Evolutionary conservation across 2,888 invertebrate genomes (phyloP).

Genomic region (Nezara viridula): DNA sequence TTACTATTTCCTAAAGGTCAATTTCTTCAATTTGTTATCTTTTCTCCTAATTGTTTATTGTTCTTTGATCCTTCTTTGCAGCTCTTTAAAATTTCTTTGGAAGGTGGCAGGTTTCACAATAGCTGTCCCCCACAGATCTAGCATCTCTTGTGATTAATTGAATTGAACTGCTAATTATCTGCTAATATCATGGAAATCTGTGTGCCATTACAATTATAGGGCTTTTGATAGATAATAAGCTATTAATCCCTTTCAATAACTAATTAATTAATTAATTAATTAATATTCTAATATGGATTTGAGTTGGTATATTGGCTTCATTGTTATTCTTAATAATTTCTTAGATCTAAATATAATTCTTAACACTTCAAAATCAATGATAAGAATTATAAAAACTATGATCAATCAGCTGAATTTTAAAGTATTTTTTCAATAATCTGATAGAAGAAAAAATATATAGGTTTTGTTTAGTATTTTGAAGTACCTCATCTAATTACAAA

Average conservation of each 20-base stretch:
- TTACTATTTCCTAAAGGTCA: no score
- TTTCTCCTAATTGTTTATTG: no score
- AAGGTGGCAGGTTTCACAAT: not conserved
- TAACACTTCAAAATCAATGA: not conserved
- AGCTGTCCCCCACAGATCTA: not conserved
- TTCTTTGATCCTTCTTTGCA: no score
- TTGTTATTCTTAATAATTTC: not conserved
- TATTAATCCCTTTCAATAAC: not conserved
- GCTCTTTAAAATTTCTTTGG: not conserved
- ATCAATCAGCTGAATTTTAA: no score
- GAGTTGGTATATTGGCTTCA: not conserved
- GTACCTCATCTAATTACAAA: no score
- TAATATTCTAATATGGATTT: not conserved
- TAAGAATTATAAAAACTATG: no score
- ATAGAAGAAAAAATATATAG: no score
- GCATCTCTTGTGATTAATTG: conserved; percentile 14
- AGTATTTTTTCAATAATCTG: no score
- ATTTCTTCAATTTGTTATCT: no score
- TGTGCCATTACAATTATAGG: not conserved
- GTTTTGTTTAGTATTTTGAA: no score
- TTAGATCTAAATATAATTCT: not conserved
- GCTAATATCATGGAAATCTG: conserved; percentile 12
- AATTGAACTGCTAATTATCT: conserved; percentile 39
- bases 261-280: conserved; percentile 15
- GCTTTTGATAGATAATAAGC: not conserved